Base-by-base conservation (phyloP, 2,888 invertebrate species). In the Odontomyia ornata region DNA sequence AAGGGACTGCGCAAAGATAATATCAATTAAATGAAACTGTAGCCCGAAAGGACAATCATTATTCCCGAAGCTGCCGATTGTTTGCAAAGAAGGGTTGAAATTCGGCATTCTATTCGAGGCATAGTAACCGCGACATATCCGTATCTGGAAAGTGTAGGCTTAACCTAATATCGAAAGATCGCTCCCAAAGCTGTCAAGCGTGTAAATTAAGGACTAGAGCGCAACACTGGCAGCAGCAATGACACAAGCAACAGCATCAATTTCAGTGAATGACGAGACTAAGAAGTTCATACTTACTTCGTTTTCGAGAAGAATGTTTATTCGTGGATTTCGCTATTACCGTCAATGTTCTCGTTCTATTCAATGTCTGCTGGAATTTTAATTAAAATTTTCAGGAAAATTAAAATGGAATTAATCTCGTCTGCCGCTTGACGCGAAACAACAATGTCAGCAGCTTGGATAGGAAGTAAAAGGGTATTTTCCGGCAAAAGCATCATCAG, bases 381-480 rank as follows among this genome's bases (percentile, higher is more conserved):
- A 75, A 75, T 75, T 75, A 75, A 64, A 75, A 75, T 75, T 73
- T 73, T 75, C 75, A 47, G 64, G 75, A 75, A 75, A 75, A 75
- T 75, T 75, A 75, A 75, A 75, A 75, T 64, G 62, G 43, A 75
- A 75, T 75, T 75, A 62, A 75, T 62, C 43, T 64, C 46, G 75
- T 75, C 57, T 18, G 21, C 15, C 30, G 67, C 36, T 67, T 67
- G n/a, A 23, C 18, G 21, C 36, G 36, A 36, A 5, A 36, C n/a
- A 23, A 64, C 15, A 52, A 52, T 52, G 52, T 13, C 52, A 18
- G 18, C n/a, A 7, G 52, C n/a, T n/a, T 52, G 52, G 18, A 52
- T 18, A 18, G 7, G 18, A 52, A 52, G 7, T 18, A 15, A 52
- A 52, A 18, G 52, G 52, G 52, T 52, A 18, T 52, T 9, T 52